Conservation (phyloP, 2,888 invertebrate species). For the Acholoe squamosa region DNA sequence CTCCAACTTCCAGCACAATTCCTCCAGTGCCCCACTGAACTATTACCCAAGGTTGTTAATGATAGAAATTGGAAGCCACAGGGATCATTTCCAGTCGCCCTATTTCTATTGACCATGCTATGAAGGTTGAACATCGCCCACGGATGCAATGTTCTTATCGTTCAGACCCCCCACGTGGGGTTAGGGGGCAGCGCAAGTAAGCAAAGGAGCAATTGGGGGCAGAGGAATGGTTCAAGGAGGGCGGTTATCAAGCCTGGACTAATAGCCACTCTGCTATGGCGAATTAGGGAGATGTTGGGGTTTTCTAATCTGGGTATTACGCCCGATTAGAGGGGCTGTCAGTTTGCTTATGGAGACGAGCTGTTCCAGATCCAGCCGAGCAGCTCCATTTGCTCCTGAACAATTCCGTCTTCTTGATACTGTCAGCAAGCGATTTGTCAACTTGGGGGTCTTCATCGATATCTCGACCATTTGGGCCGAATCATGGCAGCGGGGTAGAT, state of each 20-base stretch:
- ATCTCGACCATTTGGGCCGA: too few relatives aligned
- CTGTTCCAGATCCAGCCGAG: background rate
- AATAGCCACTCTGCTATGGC: background rate
- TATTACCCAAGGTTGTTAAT: too few relatives aligned
- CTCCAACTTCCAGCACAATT: too few relatives aligned
- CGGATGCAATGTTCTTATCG: background rate
- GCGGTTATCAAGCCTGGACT: background rate
- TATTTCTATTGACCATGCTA: too few relatives aligned
- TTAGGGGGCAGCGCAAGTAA: background rate
- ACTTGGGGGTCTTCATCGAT: too few relatives aligned
- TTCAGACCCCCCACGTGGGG: background rate
- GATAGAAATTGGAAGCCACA: too few relatives aligned
- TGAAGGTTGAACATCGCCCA: background rate
- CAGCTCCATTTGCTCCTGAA: background rate
- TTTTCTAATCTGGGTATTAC: slow-evolving; percentile 18
- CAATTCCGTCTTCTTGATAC: too few relatives aligned
- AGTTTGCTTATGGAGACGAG: background rate
- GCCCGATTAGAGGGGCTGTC: slow-evolving; percentile 20
- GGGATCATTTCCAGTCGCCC: too few relatives aligned
- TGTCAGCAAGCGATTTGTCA: too few relatives aligned
- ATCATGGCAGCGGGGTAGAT: too few relatives aligned
- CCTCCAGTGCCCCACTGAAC: too few relatives aligned
- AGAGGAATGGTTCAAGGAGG: background rate
- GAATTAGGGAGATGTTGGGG: background rate
- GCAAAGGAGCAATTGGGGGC: slow-evolving; percentile 21